phyloP scores from a whole-genome alignment of 2,888 invertebrate genomes.

The Drosophila falleni region DNA sequence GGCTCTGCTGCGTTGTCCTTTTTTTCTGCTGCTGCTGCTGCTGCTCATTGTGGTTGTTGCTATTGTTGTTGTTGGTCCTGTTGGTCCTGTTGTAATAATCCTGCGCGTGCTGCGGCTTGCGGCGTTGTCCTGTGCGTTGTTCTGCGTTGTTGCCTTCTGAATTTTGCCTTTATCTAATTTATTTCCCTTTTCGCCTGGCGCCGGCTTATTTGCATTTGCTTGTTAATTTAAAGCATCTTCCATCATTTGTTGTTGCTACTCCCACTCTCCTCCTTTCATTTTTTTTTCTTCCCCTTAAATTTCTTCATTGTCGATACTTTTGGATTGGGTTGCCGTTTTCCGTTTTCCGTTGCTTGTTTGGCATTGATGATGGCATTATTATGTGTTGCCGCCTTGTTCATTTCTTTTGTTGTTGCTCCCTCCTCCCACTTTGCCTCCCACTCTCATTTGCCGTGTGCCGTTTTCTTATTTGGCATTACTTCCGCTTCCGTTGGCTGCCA shows the following conservation, averaged over 20 bases:
- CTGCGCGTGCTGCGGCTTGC: slow-evolving; percentile 70
- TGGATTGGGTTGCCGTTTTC: slow-evolving; percentile 58
- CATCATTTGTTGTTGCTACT: slow-evolving; percentile 72
- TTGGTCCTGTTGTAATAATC: slow-evolving; percentile 64
- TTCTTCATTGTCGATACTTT: slow-evolving; percentile 64
- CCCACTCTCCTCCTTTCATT: background rate
- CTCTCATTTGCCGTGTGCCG: slow-evolving; percentile 27
- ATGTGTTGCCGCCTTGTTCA: slow-evolving; percentile 71
- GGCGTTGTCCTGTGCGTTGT: slow-evolving; percentile 66
- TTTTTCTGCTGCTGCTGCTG: slow-evolving; percentile 24
- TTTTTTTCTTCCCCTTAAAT: slow-evolving; percentile 25
- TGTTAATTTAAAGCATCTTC: slow-evolving; percentile 81
- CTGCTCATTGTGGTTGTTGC: slow-evolving; percentile 25
- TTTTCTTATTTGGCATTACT: slow-evolving; percentile 72
- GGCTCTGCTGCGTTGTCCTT: slow-evolving; percentile 51
- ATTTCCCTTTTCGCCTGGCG: slow-evolving; percentile 56
- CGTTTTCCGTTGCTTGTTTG: slow-evolving; percentile 65
- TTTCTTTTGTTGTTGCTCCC: slow-evolving; percentile 33
- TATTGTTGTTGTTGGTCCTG: slow-evolving; percentile 21
- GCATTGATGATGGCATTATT: slow-evolving; percentile 78
- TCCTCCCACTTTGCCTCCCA: slow-evolving; percentile 22
- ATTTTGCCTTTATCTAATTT: slow-evolving; percentile 79
- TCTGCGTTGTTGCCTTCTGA: slow-evolving; percentile 58
- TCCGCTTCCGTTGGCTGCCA: slow-evolving; percentile 76
- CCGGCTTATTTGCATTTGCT: slow-evolving; percentile 80